Base-by-base conservation (phyloP, 2,797 vertebrate genomes). In the Gadopsis bispinosus region DNA sequence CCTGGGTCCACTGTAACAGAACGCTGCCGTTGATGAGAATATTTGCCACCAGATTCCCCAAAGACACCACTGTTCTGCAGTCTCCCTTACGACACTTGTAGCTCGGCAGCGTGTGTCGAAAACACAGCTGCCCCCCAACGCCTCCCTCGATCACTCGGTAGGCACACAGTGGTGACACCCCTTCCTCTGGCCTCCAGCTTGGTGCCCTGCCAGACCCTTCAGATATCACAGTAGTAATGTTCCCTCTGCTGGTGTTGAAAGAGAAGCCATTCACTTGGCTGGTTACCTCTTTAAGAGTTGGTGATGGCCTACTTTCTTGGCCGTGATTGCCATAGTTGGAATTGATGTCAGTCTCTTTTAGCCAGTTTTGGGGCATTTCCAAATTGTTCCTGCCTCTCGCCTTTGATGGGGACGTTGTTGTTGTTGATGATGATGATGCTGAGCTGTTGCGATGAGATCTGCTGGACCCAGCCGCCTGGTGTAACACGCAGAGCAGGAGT, bases 21-120 rank as follows among this genome's bases (percentile, higher is more conserved):
- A 98, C 97, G 70, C 97, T 99, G 92, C 97, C 96, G 75, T 99
- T 99, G 75, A 87, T 90, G 68, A 99, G 95, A 70, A 98, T 91
- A 85, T 97, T 97, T 69, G 97, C 98, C 84, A 96, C 93, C 77
- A 99, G 89, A 17, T 88, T 93, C 20, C 94, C 93, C 22, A 90
- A 41, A 39, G 97, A 95, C 80, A 94, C 93, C 71, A 94, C 95
- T 48, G 88, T 92, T 81, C 88, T 93, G 94, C 98, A 99, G 68
- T 92, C 91, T 5, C 91, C 91, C 1, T 87, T 84, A 29, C 75
- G 77, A 91, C 98, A 99, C 80, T 81, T 90, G 92, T 97, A 97
- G 55, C 94, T 95, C 6, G 90, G 89, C 78, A 93, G 91, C 0
- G 94, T 94, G 79, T 94, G 91, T 68, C 97, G 95, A 91, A 98